Evolutionary conservation across 2,113 vertebrate species (phyloP), one percentile per base, ranked within the genome.

Genomic region (Pontoporia blainvillei): DNA sequence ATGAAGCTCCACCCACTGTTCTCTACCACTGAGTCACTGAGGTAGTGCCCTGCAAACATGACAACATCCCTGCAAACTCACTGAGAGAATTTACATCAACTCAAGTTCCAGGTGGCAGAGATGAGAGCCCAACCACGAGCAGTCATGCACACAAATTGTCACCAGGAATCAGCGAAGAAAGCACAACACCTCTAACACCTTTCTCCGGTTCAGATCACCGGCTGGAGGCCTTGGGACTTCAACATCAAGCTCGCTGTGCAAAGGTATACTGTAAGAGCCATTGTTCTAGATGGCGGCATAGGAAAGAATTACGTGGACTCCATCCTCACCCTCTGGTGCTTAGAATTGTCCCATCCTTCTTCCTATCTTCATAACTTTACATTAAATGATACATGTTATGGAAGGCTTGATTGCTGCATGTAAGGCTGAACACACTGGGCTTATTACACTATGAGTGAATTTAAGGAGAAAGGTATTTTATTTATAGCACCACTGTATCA

Each of bases 401-500:
- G 72, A 87, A 86, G 85, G 31, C n/a, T 57, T 54, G 25, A 25
- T 52, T 31, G 49, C 81, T 14, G 23, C 18, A 66, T 13, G 44
- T 14, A 66, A 54, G 7, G 36, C 66, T n/a, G 72, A 64, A 61
- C 72, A 67, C 11, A 20, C 36, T 4, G 31, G 81, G 88, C 85
- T 95, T 78, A 59, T 88, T 91, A 73, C 85, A 96, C 88, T 86
- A 85, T 61, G 21, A 88, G 71, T 44, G 96, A 96, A 95, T 90
- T 94, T 94, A 91, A 83, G 46, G 57, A 91, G 95, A 79, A 82
- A 97, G 93, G 93, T 97, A 52, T 88, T 95, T 96, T 97, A 97
- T 97, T 96, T 97, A 97, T 96, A 97, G 97, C 49, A 69, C 54
- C 62, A 72, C 93, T 95, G 86, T 92, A 83, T 86, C 96, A 75